Percentiles rank a stretch among this genome's conserved stretches.
These are phyloP conservation scores for Silurus lanzhouensis DNA, from an alignment of 2,797 vertebrate genomes.

Conservation along the genomic window DNA sequence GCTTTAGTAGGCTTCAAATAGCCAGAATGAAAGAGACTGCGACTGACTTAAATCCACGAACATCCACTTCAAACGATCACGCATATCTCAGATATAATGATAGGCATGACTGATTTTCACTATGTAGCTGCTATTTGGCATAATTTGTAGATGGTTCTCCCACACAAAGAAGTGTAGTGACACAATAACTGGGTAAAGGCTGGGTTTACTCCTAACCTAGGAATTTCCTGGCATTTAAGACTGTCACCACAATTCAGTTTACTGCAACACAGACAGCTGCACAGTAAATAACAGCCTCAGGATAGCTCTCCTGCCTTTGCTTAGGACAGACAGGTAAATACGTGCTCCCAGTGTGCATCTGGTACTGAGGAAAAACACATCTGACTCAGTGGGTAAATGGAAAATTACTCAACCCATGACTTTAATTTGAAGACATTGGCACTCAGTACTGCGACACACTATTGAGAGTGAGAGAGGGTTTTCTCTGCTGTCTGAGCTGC, in stretches of 20 bases:
- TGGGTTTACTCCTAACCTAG: slow-evolving; percentile 12
- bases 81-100: slow-evolving; percentile 17
- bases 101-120: slow-evolving; percentile 2
- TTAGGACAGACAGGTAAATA: slow-evolving; percentile 36
- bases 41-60: not conserved
- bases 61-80: slow-evolving; percentile 1
- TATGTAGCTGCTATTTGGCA: slow-evolving; percentile 7
- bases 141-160: slow-evolving; percentile 3
- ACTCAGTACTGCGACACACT: not conserved
- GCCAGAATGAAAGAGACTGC: not conserved
- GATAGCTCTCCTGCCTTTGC: slow-evolving; percentile 17
- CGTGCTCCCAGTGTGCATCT: not conserved
- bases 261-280: slow-evolving; percentile 9
- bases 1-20: not conserved
- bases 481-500: not conserved
- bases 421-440: slow-evolving; percentile 13
- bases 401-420: slow-evolving; percentile 38
- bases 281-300: slow-evolving; percentile 19
- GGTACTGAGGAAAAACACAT: slow-evolving; percentile 12
- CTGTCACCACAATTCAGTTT: slow-evolving; percentile 20
- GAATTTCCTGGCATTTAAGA: slow-evolving; percentile 12
- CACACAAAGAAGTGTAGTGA: not conserved
- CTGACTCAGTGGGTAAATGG: slow-evolving; percentile 32
- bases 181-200: slow-evolving; percentile 5
- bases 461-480: not conserved